These are phyloP conservation scores for Drosophila eohydei DNA, from an alignment of 2,888 invertebrate genomes.

Conservation along the genomic window DNA sequence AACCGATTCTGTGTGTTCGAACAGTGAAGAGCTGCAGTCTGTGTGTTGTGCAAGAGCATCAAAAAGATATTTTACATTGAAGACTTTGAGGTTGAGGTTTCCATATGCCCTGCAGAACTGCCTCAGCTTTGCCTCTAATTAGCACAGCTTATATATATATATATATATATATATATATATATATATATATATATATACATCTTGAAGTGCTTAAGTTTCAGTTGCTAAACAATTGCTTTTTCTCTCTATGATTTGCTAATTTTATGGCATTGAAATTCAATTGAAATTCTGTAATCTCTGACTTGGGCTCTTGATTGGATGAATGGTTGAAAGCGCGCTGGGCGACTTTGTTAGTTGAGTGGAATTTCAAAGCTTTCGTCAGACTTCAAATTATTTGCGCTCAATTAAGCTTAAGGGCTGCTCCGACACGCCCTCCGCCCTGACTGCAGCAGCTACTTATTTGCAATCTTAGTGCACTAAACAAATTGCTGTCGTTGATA, in stretches of 20 bases:
- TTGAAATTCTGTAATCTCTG: neutral
- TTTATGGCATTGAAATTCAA: neutral
- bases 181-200: neutral
- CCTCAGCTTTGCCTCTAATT: neutral
- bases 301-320: neutral
- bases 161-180: neutral
- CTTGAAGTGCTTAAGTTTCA: neutral
- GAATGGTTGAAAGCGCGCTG: neutral
- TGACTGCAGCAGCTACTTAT: slow-evolving; percentile 14
- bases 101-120: neutral
- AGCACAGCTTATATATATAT: neutral
- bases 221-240: neutral
- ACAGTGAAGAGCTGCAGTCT: neutral
- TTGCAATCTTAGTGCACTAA: slow-evolving; percentile 38
- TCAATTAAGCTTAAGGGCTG: slow-evolving; percentile 58
- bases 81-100: neutral
- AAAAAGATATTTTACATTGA: neutral
- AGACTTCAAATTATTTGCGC: slow-evolving; percentile 59
- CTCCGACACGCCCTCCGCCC: neutral
- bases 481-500: slow-evolving; percentile 39
- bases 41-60: neutral
- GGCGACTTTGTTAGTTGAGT: neutral
- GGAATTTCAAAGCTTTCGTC: neutral
- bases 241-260: too few species aligned
- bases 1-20: neutral